Evolutionary conservation across 2,113 vertebrate species (phyloP), one percentile per base, ranked within the genome.

Genomic region (Osmerus eperlanus): DNA sequence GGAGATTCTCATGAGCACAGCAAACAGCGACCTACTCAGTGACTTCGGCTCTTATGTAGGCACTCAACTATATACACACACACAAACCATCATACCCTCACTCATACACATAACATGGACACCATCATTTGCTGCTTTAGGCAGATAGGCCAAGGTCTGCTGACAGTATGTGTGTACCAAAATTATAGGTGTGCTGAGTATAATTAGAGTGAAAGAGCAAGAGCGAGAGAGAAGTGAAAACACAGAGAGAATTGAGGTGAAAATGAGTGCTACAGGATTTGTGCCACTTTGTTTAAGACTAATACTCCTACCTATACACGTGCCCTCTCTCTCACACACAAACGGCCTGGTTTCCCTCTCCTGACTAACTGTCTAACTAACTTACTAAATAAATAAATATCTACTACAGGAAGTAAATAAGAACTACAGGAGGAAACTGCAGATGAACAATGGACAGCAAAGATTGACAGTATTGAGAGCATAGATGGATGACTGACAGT

Each of bases 21-120:
- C 86, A 87, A 90, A 90, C 89, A 91, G 83, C 78, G 80, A 88
- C 84, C 84, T 81, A 71, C 78, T 84, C 84, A 84, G 83, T 89
- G 84, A 88, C 84, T 87, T 75, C 78, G 80, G 60, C 82, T 80
- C 87, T 84, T 72, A 78, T 53, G 25, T 54, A 67, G 5, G 63
- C 66, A 47, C 72, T 73, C 62, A 68, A 54, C 75, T 61, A 77
- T 53, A 71, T 54, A 70, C n/a, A 73, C 73, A 73, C 71, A 73
- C 60, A 72, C 66, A 73, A 62, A 65, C 52, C 55, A 32, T 68
- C n/a, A 53, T 7, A 66, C 62, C 62, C 63, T 52, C n/a, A 54
- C 16, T 69, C 54, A 75, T 6, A 70, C 32, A 73, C 4, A 60
- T 51, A 13, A 51, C 19, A 52, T 41, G 52, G 32, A 70, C 51